Evolutionary conservation across 1,140 invertebrate genomes (phyloP), one percentile per base, ranked within the genome.

Genomic region (Drosophila baimaii): DNA sequence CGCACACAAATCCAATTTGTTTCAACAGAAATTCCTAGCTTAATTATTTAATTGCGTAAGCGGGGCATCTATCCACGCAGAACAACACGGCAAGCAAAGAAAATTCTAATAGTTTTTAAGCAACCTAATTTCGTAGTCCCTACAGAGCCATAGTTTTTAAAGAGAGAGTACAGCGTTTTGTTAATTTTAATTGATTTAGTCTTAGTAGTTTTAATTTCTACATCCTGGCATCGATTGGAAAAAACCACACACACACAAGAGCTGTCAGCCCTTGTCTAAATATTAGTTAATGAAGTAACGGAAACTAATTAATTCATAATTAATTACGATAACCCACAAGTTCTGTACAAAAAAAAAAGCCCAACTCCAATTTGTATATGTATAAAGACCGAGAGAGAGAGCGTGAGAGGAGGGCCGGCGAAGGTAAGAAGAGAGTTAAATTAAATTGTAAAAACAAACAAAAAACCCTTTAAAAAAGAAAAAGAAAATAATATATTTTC

Each of bases 301-400:
- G 39, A 84, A 82, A 79, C 74, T 85, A 82, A 82, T 79, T 64
- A 71, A 78, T 77, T 69, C 35, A 66, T 83, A 64, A 71, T 63
- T 49, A 49, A 29, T 29, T 66, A 81, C 49, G 44, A 81, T 68
- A 37, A 62, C n/a, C n/a, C n/a, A n/a, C 56, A 79, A 81, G 78
- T 77, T 89, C 64, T 88, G 83, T 88, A 88, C 83, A 88, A 88
- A 54, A 44, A 41, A 43, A 17, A 21, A 54, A 88, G 84, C 68
- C 84, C 79, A 80, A 89, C 83, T 89, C 83, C 84, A 88, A 88
- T 88, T 83, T 89, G 63, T 80, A 89, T 74, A 89, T 89, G 80
- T 83, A 83, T 66, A 89, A 88, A 68, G 41, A 54, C 47, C 47
- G 49, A 77, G 56, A 58, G 33, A n/a, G 29, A 33, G 29, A 49